phyloP scores from a whole-genome alignment of 2,888 invertebrate genomes.

The Ernsta delagoae region DNA sequence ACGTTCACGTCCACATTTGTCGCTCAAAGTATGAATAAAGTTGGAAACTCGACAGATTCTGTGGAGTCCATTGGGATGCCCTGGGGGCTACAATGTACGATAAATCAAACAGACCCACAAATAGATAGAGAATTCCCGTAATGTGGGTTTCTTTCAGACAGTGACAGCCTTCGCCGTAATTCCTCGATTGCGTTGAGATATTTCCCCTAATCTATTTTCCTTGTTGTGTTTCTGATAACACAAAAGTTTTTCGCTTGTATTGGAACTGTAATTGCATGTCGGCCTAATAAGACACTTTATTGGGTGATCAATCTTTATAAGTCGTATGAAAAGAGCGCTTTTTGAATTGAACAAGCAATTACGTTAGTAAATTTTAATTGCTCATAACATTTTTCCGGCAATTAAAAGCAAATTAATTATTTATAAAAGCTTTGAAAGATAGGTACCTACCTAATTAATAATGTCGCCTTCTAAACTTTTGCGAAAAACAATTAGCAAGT shows the following conservation, averaged over 20 bases:
- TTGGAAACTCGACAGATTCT: conserved; percentile 23
- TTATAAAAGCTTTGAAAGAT: too few relatives aligned
- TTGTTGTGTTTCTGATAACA: conserved; percentile 7
- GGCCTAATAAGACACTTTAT: not conserved
- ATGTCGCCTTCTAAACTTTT: too few relatives aligned
- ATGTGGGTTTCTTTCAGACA: conserved; percentile 27
- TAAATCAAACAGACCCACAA: conserved; percentile 25
- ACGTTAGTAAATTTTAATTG: too few relatives aligned
- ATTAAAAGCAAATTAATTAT: too few relatives aligned
- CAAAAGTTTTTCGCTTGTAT: not conserved
- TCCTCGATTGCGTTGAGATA: conserved; percentile 6
- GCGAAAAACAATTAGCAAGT: not conserved
- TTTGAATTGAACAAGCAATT: too few relatives aligned
- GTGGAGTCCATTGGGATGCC: conserved; percentile 10
- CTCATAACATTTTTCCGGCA: too few relatives aligned
- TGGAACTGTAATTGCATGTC: not conserved
- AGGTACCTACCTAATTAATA: too few relatives aligned
- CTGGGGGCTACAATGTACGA: conserved; percentile 18
- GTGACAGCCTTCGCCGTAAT: conserved; percentile 23
- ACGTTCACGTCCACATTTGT: not conserved
- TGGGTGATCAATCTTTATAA: not conserved
- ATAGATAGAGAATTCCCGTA: conserved; percentile 31
- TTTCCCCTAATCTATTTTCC: conserved; percentile 10
- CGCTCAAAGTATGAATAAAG: not conserved
- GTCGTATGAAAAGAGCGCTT: too few relatives aligned